Base-by-base conservation (phyloP, 2,797 vertebrate species). In the Eleutherodactylus coqui region DNA sequence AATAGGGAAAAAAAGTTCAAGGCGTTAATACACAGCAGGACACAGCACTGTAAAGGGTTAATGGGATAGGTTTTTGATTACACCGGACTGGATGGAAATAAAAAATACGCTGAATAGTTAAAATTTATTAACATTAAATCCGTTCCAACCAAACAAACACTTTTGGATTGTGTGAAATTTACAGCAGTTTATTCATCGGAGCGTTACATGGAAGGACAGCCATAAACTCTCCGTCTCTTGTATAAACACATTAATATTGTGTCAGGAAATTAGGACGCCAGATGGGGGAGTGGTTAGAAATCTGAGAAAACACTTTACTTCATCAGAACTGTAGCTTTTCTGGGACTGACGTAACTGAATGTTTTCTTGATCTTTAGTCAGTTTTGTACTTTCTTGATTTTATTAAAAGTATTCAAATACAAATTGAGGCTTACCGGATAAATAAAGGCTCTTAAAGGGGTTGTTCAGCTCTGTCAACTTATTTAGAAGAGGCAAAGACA, bases 91-190 rank as follows among this genome's bases (percentile, higher is more conserved):
- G 19, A 10, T 69, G 70, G 38, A 73, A 45, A 45, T 5, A 45
- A 45, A 73, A 70, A 72, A 45, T 6, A 45, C 38, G 45, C 41
- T n/a, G 21, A 27, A 45, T 27, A 24, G 38, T 73, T 45, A 73
- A 45, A 73, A 73, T 73, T 43, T 73, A 73, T 43, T 73, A 73
- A 14, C 38, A 45, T 45, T 27, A 73, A 45, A 43, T 73, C 41
- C 10, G 41, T 73, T 73, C 41, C 70, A 73, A 45, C 21, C 27
- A 73, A 45, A 73, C 41, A 73, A 73, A 73, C 70, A 73, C 38
- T 73, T 73, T 43, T 73, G 70, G 70, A 73, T 73, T 73, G 70
- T 73, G 38, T 73, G 21, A 73, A 45, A 73, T 73, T 73, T 45
- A 73, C n/a, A 3, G 24, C 70, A 2, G 24, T 43, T 38, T 45